Conservation (phyloP, 1,140 invertebrate genomes). For the Aethina tumida region DNA sequence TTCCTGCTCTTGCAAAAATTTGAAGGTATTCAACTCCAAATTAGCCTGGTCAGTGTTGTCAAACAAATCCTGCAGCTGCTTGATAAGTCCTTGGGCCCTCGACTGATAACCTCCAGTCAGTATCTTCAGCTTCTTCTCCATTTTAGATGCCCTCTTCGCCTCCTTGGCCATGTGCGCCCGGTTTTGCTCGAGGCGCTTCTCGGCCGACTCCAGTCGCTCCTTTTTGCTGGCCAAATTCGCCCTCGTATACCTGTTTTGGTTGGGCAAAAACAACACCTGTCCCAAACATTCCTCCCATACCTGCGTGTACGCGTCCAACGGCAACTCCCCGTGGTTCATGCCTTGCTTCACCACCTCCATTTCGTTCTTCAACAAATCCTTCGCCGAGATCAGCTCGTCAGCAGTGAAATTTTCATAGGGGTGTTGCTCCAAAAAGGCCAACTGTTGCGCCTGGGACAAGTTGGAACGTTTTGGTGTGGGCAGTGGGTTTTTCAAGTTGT, state of each 20-base stretch:
- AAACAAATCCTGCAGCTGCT: conserved; percentile 78
- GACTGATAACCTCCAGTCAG: conserved; percentile 86
- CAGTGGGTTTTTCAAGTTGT: conserved; percentile 62
- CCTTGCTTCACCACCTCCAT: conserved; percentile 85
- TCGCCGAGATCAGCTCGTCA: conserved; percentile 62
- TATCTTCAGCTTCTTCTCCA: conserved; percentile 96
- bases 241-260: conserved; percentile 61
- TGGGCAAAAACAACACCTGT: conserved; percentile 41
- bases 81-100: conserved; percentile 75
- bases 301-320: conserved; percentile 51
- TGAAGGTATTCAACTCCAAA: conserved; percentile 87
- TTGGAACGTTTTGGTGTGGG: conserved; percentile 33
- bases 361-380: conserved; percentile 62
- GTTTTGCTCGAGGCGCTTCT: conserved; percentile 89
- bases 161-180: conserved; percentile 88
- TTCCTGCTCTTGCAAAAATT: conserved; percentile 84
- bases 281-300: conserved; percentile 96
- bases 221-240: conserved; percentile 93
- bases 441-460: conserved; percentile 55
- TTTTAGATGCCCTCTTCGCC: conserved; percentile 91
- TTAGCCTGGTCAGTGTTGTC: conserved; percentile 85
- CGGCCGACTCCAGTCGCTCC: conserved; percentile 85
- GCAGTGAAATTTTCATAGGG: conserved; percentile 65
- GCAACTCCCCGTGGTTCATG: conserved; percentile 91
- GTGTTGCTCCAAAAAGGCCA: conserved; percentile 75